Evolutionary conservation across 2,888 invertebrate species (phyloP).

Genomic region (Punctoribates punctum): DNA sequence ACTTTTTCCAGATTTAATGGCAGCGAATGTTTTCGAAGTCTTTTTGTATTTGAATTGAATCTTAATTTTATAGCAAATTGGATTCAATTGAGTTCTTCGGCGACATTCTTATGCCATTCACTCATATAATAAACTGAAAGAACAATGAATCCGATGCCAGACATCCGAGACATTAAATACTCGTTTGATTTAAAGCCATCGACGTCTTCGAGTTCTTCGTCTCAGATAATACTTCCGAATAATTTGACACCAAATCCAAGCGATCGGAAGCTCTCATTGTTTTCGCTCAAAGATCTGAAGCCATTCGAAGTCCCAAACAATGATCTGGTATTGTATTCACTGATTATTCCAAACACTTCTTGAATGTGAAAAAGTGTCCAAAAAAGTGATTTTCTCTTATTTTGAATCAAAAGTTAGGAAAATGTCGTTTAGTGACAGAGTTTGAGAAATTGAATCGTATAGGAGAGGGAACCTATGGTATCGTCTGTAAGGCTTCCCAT

Average conservation of each 20-base stretch:
- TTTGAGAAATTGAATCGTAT: slow-evolving; percentile 95
- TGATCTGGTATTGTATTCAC: background rate
- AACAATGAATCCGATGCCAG: background rate
- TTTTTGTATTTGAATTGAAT: no score
- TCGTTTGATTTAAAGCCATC: background rate
- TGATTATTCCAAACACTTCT: background rate
- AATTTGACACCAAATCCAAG: background rate
- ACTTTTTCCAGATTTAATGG: no score
- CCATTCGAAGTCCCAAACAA: background rate
- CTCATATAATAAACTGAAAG: background rate
- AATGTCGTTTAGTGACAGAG: slow-evolving; percentile 88
- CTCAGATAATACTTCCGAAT: background rate
- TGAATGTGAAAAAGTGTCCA: no score
- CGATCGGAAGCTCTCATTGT: background rate
- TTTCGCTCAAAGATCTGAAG: slow-evolving; percentile 5
- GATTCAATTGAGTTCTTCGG: background rate
- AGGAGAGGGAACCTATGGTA: slow-evolving; percentile 97
- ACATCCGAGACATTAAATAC: background rate
- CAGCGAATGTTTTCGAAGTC: no score
- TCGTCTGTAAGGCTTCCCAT: slow-evolving; percentile 70
- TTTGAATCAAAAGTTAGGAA: slow-evolving; percentile 71
- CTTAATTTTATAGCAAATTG: no score
- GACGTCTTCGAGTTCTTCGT: background rate
- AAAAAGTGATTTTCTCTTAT: background rate
- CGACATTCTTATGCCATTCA: background rate